A percentile compares a stretch with the other conserved stretches of the same genome.
These are phyloP conservation scores for Octodonta nipae DNA, from an alignment of 2,888 invertebrate species.

Conservation along the genomic window DNA sequence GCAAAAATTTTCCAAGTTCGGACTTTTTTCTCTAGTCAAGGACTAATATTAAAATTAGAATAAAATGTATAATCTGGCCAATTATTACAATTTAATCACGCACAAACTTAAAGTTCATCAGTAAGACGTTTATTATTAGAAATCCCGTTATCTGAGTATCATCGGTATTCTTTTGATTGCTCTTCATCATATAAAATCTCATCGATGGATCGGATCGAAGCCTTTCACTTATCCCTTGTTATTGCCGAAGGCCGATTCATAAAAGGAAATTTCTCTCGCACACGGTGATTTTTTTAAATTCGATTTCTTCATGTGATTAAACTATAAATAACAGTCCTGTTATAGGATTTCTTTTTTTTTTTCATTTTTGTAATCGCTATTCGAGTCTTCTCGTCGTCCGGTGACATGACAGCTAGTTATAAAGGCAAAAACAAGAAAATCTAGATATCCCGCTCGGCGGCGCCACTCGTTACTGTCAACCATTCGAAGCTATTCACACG, in stretches of 20 bases:
- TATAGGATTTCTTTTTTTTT: conserved; percentile 29
- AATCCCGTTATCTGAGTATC: too few species aligned
- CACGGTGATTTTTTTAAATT: conserved; percentile 10
- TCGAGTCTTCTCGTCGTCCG: conserved; percentile 23
- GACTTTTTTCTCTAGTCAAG: too few species aligned
- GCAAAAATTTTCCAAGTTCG: too few species aligned
- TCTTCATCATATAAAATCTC: too few species aligned
- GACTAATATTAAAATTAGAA: too few species aligned
- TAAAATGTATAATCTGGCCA: too few species aligned
- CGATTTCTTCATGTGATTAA: conserved; percentile 20
- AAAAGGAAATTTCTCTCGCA: conserved; percentile 9
- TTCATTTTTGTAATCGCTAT: conserved; percentile 28
- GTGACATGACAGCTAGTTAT: conserved; percentile 30
- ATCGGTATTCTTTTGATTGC: too few species aligned
- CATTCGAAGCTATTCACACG: conserved; percentile 14
- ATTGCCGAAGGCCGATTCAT: conserved; percentile 5
- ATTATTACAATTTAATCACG: too few species aligned
- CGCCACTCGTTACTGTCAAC: conserved; percentile 29
- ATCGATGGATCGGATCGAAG: too few species aligned
- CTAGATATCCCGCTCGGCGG: conserved; percentile 24
- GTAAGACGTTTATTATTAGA: too few species aligned
- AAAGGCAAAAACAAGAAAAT: conserved; percentile 28
- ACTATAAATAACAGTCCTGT: conserved; percentile 30
- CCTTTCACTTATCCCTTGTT: neutral
- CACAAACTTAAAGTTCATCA: too few species aligned